phyloP scores from a whole-genome alignment of 2,888 invertebrate genomes.

The Nebria brevicollis region DNA sequence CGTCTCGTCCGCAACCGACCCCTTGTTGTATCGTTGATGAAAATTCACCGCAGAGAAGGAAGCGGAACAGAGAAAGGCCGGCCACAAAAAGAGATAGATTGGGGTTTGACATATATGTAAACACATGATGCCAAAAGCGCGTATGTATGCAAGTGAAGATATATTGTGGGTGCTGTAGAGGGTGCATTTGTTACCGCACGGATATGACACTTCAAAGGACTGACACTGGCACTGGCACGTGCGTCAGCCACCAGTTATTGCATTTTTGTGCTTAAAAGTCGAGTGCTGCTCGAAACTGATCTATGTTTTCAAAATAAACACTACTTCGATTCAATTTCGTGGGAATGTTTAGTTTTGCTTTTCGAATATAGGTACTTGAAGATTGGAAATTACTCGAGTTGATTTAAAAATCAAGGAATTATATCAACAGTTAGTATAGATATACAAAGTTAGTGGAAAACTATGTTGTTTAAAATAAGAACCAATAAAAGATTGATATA shows the following conservation, averaged over 20 bases:
- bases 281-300: constrained; percentile 2
- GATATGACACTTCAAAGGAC: constrained; percentile 16
- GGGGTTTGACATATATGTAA: background rate
- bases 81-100: background rate
- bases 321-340: background rate
- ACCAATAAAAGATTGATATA: too few relatives aligned
- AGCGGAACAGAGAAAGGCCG: background rate
- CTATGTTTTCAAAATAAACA: background rate
- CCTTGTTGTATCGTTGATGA: background rate
- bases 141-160: background rate
- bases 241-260: constrained; percentile 3
- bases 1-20: background rate
- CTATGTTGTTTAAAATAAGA: too few relatives aligned
- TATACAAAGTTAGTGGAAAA: too few relatives aligned
- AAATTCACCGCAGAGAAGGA: background rate
- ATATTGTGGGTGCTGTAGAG: background rate
- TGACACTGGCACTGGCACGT: background rate
- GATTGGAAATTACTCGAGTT: background rate
- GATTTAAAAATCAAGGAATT: background rate
- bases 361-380: background rate
- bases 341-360: background rate
- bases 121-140: background rate
- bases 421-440: too few relatives aligned
- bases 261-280: constrained; percentile 14
- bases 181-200: background rate